Conservation (phyloP, 1,140 invertebrate species). For the Aphaenogaster ashmeadi region DNA sequence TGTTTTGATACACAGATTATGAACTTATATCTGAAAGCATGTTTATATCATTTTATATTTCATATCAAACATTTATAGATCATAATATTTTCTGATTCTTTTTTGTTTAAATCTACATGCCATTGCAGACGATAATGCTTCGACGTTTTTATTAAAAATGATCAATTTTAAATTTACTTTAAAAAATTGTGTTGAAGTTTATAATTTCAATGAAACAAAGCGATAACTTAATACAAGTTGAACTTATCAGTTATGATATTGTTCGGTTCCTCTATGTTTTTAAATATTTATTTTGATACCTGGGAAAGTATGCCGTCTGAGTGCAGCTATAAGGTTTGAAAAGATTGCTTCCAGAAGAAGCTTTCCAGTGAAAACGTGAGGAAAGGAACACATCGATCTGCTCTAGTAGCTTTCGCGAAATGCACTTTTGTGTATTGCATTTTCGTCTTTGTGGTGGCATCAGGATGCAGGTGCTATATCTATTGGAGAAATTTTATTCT, state of each 20-base stretch:
- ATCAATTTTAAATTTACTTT: background rate
- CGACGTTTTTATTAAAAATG: background rate
- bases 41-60: background rate
- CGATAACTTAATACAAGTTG: background rate
- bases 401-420: slow-evolving; percentile 29
- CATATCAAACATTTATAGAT: background rate
- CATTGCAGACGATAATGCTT: background rate
- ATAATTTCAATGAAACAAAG: background rate
- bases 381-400: slow-evolving; percentile 12
- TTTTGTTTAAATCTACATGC: background rate
- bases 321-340: background rate
- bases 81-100: background rate
- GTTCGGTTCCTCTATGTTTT: background rate
- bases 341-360: slow-evolving; percentile 34
- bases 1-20: background rate
- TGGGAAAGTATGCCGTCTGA: background rate
- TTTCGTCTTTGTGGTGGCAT: slow-evolving; percentile 14
- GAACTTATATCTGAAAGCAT: background rate
- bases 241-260: background rate
- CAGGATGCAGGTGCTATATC: background rate
- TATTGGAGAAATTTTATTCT: background rate
- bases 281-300: background rate
- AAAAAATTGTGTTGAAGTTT: background rate
- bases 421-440: slow-evolving; percentile 43
- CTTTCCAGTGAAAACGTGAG: slow-evolving; percentile 12